phyloP scores from a whole-genome alignment of 2,888 invertebrate species.

The Xestia rhomboidea region DNA sequence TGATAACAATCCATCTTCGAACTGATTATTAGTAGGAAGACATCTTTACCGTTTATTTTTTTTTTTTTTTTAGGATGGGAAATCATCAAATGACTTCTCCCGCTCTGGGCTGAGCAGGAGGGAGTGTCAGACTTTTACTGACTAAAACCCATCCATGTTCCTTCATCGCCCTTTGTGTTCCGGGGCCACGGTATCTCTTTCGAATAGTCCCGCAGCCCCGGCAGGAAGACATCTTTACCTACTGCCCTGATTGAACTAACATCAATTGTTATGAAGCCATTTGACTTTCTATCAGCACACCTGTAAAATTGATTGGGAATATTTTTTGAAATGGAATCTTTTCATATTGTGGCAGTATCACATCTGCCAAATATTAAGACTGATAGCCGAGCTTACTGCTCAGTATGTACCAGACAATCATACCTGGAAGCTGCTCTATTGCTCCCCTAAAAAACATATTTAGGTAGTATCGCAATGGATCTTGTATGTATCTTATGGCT shows the following conservation, averaged over 20 bases:
- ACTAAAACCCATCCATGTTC: too few species aligned
- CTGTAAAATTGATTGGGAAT: not conserved
- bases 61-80: too few species aligned
- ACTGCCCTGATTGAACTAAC: not conserved
- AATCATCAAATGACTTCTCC: too few species aligned
- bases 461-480: conserved; percentile 22
- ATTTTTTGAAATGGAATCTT: not conserved
- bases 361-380: not conserved
- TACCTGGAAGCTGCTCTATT: not conserved
- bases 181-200: too few species aligned
- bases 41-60: too few species aligned
- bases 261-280: not conserved
- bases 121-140: too few species aligned
- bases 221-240: too few species aligned
- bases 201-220: too few species aligned
- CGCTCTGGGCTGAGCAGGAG: too few species aligned
- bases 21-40: not conserved
- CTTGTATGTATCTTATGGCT: conserved; percentile 14
- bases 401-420: not conserved
- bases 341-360: not conserved
- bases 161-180: too few species aligned
- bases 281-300: not conserved
- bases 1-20: not conserved
- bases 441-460: not conserved
- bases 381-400: not conserved